Conservation (phyloP, 2,113 vertebrate genomes). For the Hoplias malabaricus region DNA sequence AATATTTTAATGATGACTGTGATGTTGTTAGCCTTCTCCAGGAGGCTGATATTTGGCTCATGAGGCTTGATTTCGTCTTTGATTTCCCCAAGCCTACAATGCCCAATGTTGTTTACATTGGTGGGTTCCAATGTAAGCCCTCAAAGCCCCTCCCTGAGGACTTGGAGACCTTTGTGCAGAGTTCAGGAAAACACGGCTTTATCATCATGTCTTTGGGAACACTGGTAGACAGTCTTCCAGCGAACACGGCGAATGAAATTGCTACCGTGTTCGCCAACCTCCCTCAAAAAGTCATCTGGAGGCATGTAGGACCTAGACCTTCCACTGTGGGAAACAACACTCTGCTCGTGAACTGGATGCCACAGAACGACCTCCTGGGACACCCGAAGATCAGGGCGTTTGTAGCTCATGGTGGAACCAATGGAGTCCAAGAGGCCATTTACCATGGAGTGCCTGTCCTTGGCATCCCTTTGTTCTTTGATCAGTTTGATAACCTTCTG, state of each 20-base stretch:
- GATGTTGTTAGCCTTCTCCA: constrained; percentile 63
- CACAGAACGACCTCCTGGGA: constrained; percentile 71
- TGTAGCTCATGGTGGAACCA: constrained; percentile 71
- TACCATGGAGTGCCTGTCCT: constrained; percentile 68
- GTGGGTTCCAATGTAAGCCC: constrained; percentile 70
- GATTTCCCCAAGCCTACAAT: constrained; percentile 72
- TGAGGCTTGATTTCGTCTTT: constrained; percentile 70
- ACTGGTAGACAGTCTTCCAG: constrained; percentile 57
- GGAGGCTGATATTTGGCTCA: constrained; percentile 73
- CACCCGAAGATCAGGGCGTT: constrained; percentile 69
- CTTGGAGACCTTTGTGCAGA: constrained; percentile 69
- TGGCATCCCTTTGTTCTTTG: constrained; percentile 70
- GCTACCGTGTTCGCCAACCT: constrained; percentile 63
- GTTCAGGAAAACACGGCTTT: constrained; percentile 66
- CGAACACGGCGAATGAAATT: constrained; percentile 56
- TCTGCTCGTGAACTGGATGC: constrained; percentile 68
- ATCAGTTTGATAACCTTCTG: constrained; percentile 71
- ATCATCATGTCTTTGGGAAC: constrained; percentile 69
- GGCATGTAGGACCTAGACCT: constrained; percentile 60
- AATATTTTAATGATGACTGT: constrained; percentile 64
- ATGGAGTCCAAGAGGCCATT: constrained; percentile 71
- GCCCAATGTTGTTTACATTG: constrained; percentile 69
- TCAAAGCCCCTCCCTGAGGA: constrained; percentile 61
- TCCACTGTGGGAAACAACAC: constrained; percentile 72
- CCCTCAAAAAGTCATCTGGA: constrained; percentile 75